phyloP scores from a whole-genome alignment of 2,888 invertebrate genomes.

The Erebia aethiops region DNA sequence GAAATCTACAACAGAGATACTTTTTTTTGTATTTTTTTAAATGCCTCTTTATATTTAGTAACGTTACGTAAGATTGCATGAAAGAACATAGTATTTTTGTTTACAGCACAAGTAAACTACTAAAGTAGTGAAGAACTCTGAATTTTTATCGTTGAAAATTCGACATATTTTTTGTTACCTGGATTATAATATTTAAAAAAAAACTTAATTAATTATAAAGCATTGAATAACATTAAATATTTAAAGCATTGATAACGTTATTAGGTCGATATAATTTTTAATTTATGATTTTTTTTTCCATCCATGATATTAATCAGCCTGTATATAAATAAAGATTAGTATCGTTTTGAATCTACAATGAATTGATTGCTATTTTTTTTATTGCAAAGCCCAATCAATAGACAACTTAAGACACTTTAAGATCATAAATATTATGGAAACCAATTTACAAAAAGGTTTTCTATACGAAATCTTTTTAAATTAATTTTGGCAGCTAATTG shows the following conservation, averaged over 20 bases:
- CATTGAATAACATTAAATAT: not conserved
- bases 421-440: slow-evolving; percentile 1
- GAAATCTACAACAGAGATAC: slow-evolving; percentile 1
- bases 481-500: slow-evolving; percentile 4
- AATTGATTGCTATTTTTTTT: not conserved
- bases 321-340: not conserved
- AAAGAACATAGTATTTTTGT: not conserved
- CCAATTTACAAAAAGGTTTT: not conserved
- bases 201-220: not conserved
- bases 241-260: not conserved
- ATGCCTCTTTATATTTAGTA: not conserved
- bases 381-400: slow-evolving; percentile 5
- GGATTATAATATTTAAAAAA: not conserved
- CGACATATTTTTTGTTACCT: not conserved
- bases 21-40: not conserved
- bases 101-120: not conserved
- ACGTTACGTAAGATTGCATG: not conserved
- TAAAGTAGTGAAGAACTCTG: no score
- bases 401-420: not conserved
- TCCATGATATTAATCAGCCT: not conserved
- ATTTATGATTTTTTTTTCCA: not conserved
- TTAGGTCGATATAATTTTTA: not conserved
- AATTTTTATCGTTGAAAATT: no score
- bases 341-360: not conserved
- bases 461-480: not conserved